Evolutionary conservation across 2,797 vertebrate species (phyloP).

Genomic region (Simalia tracyae): DNA sequence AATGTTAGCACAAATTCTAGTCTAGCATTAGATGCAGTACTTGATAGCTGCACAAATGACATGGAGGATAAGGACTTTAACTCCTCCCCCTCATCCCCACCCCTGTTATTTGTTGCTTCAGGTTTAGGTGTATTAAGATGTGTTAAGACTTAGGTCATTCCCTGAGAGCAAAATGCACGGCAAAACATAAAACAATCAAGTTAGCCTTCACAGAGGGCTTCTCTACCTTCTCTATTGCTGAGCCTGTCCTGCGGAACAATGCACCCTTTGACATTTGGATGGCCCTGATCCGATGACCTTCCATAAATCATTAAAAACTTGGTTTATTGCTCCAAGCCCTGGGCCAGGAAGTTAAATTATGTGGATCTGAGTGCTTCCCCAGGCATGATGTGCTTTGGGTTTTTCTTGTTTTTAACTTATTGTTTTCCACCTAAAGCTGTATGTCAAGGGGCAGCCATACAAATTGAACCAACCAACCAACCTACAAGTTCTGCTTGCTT

Average conservation of each 20-base stretch:
- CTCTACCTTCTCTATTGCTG: background rate
- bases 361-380: background rate
- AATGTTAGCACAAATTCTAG: background rate
- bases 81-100: too few species aligned
- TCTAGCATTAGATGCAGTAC: too few species aligned
- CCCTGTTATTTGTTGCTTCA: too few species aligned
- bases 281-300: background rate
- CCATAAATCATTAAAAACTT: background rate
- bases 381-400: background rate
- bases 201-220: background rate
- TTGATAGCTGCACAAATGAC: background rate
- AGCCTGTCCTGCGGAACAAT: background rate
- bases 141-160: too few species aligned
- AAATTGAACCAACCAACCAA: background rate
- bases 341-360: background rate
- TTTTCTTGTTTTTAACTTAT: background rate
- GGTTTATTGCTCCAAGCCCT: background rate
- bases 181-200: background rate
- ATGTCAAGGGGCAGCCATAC: background rate
- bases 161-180: background rate
- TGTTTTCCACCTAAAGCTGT: background rate
- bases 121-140: too few species aligned
- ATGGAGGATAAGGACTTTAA: background rate
- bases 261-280: background rate
- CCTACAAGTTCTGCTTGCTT: background rate